Evolutionary conservation across 37 sponge, comb jelly and placozoan species (phyloP), one percentile per base, ranked within the genome.

Genomic region (Dysidea cf. avara): DNA sequence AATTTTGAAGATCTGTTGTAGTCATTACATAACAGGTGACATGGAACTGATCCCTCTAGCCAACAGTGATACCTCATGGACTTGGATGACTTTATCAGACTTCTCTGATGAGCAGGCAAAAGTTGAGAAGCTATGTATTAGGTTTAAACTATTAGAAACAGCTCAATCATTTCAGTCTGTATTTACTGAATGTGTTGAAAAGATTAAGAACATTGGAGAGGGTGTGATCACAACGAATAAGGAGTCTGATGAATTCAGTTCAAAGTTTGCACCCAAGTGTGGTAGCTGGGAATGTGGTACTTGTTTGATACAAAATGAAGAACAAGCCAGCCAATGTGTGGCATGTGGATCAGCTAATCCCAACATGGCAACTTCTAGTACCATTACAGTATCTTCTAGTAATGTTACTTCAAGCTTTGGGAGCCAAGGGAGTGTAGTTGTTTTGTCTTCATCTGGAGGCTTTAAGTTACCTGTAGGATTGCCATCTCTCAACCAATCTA

Each of bases 1-100:
- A 43, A 82, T 90, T 5, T 61, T 85, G 63, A 97, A 97, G 71
- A 50, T 97, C 14, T 97, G 97, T 73, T 90, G 91, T 53, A 97
- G 90, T 53, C 97, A 97, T 53, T 80, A 47, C 76, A 84, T 97
- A 33, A 86, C 81, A 43, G 36, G 53, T 7, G 86, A 84, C 30
- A 93, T 93, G 91, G 69, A 49, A 12, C 64, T 96, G 33, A 53
- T 54, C n/a, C 75, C 73, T 18, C 72, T 76, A 30, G 60, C 56
- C 3, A 72, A 48, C 61, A 81, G 74, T 43, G 74, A 86, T 52
- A 79, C 67, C 56, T 69, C 81, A 7, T 86, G 84, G 90, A 68
- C 61, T 14, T 97, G 97, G 97, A 84, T 61, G 52, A 93, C 94
- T 7, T 50, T 52, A 20, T 52, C 82, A 32, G 97, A 97, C 51